Evolutionary conservation across 2,888 invertebrate genomes (phyloP).

Genomic region (Dolomedes plantarius): DNA sequence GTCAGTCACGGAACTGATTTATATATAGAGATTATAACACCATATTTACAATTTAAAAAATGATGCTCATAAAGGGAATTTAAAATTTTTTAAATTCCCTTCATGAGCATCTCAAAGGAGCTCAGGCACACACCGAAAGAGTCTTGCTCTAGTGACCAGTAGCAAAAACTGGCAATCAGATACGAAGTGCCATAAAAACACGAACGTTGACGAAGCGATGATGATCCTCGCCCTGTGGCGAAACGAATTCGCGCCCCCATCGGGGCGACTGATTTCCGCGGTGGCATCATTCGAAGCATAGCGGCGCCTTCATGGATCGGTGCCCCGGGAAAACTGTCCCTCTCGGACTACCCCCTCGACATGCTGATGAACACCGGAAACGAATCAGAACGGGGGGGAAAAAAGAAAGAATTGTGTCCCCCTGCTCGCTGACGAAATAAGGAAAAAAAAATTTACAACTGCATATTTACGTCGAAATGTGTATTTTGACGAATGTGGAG

Average conservation of each 20-base stretch:
- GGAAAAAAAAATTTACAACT: too few species aligned
- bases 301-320: slow-evolving; percentile 16
- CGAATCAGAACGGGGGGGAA: background rate
- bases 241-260: slow-evolving; percentile 9
- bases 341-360: slow-evolving; percentile 10
- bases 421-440: background rate
- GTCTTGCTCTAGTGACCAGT: background rate
- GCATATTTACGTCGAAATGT: too few species aligned
- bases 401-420: background rate
- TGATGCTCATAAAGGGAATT: too few species aligned
- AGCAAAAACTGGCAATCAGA: background rate
- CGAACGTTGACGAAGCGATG: background rate
- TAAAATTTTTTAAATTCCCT: too few species aligned
- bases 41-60: too few species aligned
- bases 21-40: too few species aligned
- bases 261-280: slow-evolving; percentile 14
- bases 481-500: too few species aligned
- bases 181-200: background rate
- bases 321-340: background rate
- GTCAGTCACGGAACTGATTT: too few species aligned
- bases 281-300: slow-evolving; percentile 5
- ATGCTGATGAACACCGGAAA: slow-evolving; percentile 16
- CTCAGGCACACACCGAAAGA: too few species aligned
- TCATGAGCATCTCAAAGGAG: too few species aligned
- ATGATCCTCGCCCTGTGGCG: background rate